A percentile compares a stretch with the other conserved stretches of the same genome.
phyloP scores from a whole-genome alignment of 1,140 invertebrate species.

The Fopius arisanus region DNA sequence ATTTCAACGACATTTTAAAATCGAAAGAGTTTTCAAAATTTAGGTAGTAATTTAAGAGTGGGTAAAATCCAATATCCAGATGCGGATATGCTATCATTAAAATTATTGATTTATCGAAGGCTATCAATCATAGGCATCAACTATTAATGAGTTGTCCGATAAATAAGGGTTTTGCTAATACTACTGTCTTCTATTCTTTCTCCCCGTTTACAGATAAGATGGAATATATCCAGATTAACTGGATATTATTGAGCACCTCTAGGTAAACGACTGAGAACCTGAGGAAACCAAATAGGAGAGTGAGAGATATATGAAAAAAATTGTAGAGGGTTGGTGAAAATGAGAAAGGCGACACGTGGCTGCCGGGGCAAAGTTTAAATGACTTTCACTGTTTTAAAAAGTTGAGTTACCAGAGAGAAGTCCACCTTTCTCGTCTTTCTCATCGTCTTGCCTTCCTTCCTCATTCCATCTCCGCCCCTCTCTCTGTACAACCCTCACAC shows the following conservation, averaged over 20 bases:
- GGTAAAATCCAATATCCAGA: too few species aligned
- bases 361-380: slow-evolving; percentile 54
- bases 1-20: too few species aligned
- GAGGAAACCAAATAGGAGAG: neutral
- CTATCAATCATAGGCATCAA: slow-evolving; percentile 24
- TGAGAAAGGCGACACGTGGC: slow-evolving; percentile 46
- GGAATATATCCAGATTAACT: slow-evolving; percentile 41
- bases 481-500: neutral
- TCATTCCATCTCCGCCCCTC: neutral
- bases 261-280: neutral
- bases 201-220: slow-evolving; percentile 39
- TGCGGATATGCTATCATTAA: too few species aligned
- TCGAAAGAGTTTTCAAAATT: too few species aligned
- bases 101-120: too few species aligned
- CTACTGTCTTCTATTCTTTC: too few species aligned
- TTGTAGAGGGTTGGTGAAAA: slow-evolving; percentile 39
- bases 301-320: neutral
- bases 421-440: slow-evolving; percentile 12
- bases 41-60: too few species aligned
- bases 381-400: slow-evolving; percentile 61
- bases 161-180: too few species aligned
- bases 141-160: too few species aligned
- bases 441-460: neutral
- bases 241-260: neutral
- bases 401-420: slow-evolving; percentile 50